A percentile compares a stretch with the other conserved stretches of the same genome.
Conservation (phyloP, 2,888 invertebrate genomes). For the Crioceris asparagi region DNA sequence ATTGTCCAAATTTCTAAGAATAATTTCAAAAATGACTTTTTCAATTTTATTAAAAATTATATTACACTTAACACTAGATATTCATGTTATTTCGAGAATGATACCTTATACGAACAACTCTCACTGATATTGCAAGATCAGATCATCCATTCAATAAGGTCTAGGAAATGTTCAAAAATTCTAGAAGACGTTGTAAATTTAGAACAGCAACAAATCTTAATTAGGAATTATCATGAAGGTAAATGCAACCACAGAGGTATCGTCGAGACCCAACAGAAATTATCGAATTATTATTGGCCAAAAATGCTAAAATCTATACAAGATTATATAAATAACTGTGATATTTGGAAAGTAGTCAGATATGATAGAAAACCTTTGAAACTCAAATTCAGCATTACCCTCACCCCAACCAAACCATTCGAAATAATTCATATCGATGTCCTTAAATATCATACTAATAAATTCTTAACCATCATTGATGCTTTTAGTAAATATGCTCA, state of each 20-base stretch:
- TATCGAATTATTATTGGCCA: slow-evolving; percentile 2
- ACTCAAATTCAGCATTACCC: slow-evolving; percentile 4
- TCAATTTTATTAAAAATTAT: too few relatives aligned
- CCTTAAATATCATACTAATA: too few relatives aligned
- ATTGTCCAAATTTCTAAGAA: too few relatives aligned
- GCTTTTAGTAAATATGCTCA: slow-evolving; percentile 8
- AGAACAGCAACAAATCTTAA: background rate
- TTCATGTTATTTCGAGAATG: too few relatives aligned
- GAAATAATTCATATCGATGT: slow-evolving; percentile 3
- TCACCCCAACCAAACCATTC: slow-evolving; percentile 6
- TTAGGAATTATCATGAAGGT: slow-evolving; percentile 5
- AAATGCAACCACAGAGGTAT: slow-evolving; percentile 7
- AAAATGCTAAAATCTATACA: slow-evolving; percentile 2
- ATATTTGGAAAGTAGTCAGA: slow-evolving; percentile 6
- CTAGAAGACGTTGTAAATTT: slow-evolving; percentile 2
- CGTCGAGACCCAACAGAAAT: slow-evolving; percentile 3
- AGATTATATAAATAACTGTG: slow-evolving; percentile 7
- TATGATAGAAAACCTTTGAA: slow-evolving; percentile 6
- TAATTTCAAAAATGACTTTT: too few relatives aligned
- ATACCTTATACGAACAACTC: slow-evolving; percentile 1
- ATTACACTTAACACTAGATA: too few relatives aligned
- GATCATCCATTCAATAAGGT: background rate
- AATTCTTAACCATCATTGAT: background rate
- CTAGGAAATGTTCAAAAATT: slow-evolving; percentile 3
- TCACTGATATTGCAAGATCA: background rate